Evolutionary conservation across 1,140 invertebrate genomes (phyloP), one percentile per base, ranked within the genome.

Genomic region (Cepaea nemoralis): DNA sequence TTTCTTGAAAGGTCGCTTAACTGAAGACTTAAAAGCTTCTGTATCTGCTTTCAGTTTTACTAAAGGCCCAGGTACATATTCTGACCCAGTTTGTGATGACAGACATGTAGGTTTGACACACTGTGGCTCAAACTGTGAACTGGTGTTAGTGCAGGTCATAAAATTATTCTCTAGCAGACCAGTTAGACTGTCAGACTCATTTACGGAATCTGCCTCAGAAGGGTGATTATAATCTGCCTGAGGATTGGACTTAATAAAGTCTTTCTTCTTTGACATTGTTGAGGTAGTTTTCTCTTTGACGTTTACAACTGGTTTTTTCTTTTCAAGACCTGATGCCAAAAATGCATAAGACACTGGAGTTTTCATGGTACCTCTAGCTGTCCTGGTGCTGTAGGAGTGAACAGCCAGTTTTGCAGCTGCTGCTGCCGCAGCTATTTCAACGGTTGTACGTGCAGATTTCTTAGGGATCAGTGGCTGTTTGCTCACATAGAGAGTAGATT

Each of bases 391-490:
- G 24, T 78, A 69, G 3, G 59, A 45, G 27, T 78, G 77, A 40
- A 69, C 78, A 6, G 42, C 42, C 35, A 80, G n/a, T 73, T 80
- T 80, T 50, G 78, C 78, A 10, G 78, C 78, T 12, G 78, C 78
- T 40, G 78, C 78, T 22, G 40, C 78, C 35, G n/a, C 78, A 37
- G 78, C 78, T 3, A 80, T 80, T 73, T 80, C 78, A 19, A 80
- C 78, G 16, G 78, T 80, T n/a, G 78, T 80, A 14, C 77, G 77
- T 40, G 45, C 48, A 5, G 12, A 33, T 50, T 77, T 77, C 16
- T 63, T 22, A 27, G 59, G n/a, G 27, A 10, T 63, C 16, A 16
- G 59, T 8, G 27, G 27, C 16, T 63, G 59, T 63, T 63, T 63
- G 22, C 5, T 63, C 27, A 63, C 1, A 63, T n/a, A 31, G 12